These are phyloP conservation scores for Botrylloides violaceus DNA, from an alignment of 23 tunicate genomes.

Conservation along the genomic window DNA sequence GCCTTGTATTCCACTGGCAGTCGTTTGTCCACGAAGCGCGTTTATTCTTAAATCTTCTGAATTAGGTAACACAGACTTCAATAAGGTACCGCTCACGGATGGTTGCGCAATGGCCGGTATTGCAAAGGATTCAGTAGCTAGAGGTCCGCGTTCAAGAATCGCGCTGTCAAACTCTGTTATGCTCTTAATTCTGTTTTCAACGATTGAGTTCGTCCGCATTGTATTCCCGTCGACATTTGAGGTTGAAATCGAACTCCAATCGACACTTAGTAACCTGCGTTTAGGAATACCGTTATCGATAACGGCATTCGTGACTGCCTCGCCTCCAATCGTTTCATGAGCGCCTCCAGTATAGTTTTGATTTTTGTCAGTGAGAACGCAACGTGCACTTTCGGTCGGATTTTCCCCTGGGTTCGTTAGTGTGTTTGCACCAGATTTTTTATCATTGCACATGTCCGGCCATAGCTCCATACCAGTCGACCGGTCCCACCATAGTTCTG, in stretches of 20 bases:
- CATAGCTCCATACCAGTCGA: background rate
- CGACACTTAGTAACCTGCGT: background rate
- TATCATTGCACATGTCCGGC: too few relatives aligned
- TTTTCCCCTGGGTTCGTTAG: background rate
- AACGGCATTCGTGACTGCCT: background rate
- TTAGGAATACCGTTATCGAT: too few relatives aligned
- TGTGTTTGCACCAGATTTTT: background rate
- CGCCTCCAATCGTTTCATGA: background rate
- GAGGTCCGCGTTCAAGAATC: background rate
- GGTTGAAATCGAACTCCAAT: background rate
- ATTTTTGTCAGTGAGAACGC: background rate
- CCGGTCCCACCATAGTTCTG: background rate
- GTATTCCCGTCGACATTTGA: background rate
- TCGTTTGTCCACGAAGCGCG: too few relatives aligned
- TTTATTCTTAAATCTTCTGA: too few relatives aligned
- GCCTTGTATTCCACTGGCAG: background rate
- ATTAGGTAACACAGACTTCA: too few relatives aligned
- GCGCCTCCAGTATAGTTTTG: too few relatives aligned
- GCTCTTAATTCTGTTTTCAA: background rate
- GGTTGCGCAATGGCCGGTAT: background rate
- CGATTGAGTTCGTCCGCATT: background rate
- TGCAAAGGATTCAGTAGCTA: background rate
- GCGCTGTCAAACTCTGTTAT: background rate
- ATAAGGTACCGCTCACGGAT: background rate
- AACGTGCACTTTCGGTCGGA: background rate